Conservation (phyloP, 2,888 invertebrate genomes). For the Cryptocephalus primarius region DNA sequence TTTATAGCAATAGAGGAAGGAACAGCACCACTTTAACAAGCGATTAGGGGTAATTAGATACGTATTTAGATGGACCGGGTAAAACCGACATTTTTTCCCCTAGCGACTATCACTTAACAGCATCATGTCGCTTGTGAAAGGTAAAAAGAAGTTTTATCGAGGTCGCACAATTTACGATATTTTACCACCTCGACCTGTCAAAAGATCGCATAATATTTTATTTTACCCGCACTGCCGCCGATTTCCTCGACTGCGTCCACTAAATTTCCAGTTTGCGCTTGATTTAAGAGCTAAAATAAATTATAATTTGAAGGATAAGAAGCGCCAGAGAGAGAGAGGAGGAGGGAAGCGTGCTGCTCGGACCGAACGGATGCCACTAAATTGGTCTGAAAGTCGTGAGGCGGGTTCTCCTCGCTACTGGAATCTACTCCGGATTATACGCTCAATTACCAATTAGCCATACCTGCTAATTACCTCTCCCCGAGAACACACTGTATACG, state of each 20-base stretch:
- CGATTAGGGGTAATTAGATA: too few species aligned
- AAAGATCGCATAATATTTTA: background rate
- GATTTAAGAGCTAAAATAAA: slow-evolving; percentile 2
- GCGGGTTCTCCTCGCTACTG: slow-evolving; percentile 23
- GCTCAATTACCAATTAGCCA: slow-evolving; percentile 29
- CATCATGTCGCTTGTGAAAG: too few species aligned
- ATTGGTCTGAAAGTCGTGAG: slow-evolving; percentile 11
- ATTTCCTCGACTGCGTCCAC: background rate
- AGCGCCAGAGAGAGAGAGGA: too few species aligned
- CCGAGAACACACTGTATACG: background rate
- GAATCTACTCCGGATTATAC: slow-evolving; percentile 25
- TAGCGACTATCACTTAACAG: too few species aligned
- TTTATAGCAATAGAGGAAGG: too few species aligned
- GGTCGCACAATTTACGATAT: too few species aligned
- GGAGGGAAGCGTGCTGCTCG: slow-evolving; percentile 5
- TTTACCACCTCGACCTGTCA: too few species aligned
- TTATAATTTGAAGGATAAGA: slow-evolving; percentile 3
- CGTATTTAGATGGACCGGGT: too few species aligned
- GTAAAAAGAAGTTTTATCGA: too few species aligned
- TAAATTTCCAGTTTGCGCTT: slow-evolving; percentile 1
- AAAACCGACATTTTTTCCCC: too few species aligned
- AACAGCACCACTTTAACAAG: too few species aligned
- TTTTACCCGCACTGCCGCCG: too few species aligned
- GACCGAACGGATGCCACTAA: background rate
- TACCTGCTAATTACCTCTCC: slow-evolving; percentile 22